Percentiles rank a stretch among this genome's conserved stretches.
Conservation (phyloP, 1,140 invertebrate species). For the Glossosoma conforme region DNA sequence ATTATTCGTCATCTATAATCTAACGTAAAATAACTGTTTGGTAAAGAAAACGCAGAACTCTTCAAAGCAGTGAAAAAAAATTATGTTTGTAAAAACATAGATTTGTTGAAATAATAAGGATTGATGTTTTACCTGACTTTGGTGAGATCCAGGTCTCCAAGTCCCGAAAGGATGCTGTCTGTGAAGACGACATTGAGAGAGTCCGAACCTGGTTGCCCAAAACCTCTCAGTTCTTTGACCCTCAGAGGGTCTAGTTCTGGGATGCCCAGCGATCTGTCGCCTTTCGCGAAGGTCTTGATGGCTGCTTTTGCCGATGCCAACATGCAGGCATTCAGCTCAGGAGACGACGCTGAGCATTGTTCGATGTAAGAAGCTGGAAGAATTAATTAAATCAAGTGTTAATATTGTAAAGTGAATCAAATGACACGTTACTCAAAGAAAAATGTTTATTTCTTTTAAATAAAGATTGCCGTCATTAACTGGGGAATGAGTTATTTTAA, state of each 20-base stretch:
- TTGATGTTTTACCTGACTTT: constrained; percentile 33
- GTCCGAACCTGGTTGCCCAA: constrained; percentile 17
- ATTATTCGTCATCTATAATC: too few relatives aligned
- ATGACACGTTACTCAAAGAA: too few relatives aligned
- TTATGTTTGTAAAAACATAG: too few relatives aligned
- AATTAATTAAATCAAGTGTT: too few relatives aligned
- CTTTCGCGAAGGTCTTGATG: constrained; percentile 25
- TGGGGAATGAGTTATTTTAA: too few relatives aligned
- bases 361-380: constrained; percentile 37
- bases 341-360: constrained; percentile 33
- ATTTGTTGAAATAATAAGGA: too few relatives aligned
- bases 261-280: constrained; percentile 26
- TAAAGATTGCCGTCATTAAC: too few relatives aligned
- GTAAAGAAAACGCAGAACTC: too few relatives aligned
- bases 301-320: constrained; percentile 32
- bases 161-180: constrained; percentile 26
- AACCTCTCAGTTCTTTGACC: constrained; percentile 25
- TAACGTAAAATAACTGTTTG: too few relatives aligned
- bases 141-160: constrained; percentile 18
- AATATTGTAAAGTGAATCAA: too few relatives aligned
- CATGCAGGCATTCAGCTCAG: constrained; percentile 38
- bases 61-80: too few relatives aligned
- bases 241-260: constrained; percentile 29
- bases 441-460: too few relatives aligned
- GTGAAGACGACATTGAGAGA: constrained; percentile 26